Evolutionary conservation across 2,888 invertebrate genomes (phyloP).

Genomic region (Nomada ferruginata): DNA sequence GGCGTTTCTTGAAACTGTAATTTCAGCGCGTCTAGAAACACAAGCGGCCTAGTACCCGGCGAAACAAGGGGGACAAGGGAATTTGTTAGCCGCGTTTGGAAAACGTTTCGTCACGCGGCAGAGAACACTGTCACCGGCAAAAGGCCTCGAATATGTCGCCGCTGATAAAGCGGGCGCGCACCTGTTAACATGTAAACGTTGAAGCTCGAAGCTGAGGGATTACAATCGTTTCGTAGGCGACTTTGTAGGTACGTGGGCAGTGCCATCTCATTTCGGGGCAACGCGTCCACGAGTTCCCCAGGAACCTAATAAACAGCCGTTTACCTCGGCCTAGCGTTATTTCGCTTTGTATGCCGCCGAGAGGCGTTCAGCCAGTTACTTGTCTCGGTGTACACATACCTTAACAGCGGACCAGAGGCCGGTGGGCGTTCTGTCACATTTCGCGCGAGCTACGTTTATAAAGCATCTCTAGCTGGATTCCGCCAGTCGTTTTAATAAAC

Average conservation of each 20-base stretch:
- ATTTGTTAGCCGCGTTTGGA: constrained; percentile 3
- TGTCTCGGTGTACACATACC: constrained; percentile 18
- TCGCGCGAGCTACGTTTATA: constrained; percentile 61
- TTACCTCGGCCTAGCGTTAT: constrained; percentile 63
- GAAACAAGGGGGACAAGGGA: background rate
- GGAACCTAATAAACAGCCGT: constrained; percentile 67
- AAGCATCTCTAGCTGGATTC: constrained; percentile 62
- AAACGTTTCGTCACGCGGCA: constrained; percentile 5
- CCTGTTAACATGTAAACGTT: constrained; percentile 45
- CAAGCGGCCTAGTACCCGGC: background rate
- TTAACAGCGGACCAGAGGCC: background rate
- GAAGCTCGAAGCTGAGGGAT: constrained; percentile 52
- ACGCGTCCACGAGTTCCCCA: constrained; percentile 45
- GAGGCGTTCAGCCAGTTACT: constrained; percentile 49
- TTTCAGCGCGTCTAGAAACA: background rate
- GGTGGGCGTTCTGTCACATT: constrained; percentile 46
- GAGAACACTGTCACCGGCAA: background rate
- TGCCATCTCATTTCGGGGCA: constrained; percentile 55
- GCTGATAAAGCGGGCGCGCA: constrained; percentile 46
- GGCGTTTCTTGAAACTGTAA: too few species aligned
- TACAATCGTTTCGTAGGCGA: constrained; percentile 57
- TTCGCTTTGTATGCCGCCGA: constrained; percentile 46
- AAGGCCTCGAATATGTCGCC: constrained; percentile 19
- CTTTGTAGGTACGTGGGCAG: constrained; percentile 38
- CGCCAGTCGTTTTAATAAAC: constrained; percentile 57